Conservation (phyloP, 2,888 invertebrate genomes). For the Leptopterna dolabrata region DNA sequence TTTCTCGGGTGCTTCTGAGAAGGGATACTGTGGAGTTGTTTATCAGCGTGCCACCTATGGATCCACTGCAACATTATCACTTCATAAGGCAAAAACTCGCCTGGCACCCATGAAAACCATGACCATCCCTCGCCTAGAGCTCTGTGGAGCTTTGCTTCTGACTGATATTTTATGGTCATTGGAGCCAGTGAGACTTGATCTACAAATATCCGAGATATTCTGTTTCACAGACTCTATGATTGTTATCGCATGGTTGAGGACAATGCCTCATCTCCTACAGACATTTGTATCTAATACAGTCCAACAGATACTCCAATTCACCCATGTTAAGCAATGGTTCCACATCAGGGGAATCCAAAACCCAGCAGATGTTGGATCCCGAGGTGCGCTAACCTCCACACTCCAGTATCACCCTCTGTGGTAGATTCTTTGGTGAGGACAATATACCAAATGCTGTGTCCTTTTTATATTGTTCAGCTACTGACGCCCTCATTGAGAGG, state of each 20-base stretch:
- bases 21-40: neutral
- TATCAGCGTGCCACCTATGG: neutral
- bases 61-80: neutral
- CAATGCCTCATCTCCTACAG: neutral
- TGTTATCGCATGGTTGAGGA: neutral
- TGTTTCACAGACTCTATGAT: constrained; percentile 8
- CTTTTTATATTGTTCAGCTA: too few relatives aligned
- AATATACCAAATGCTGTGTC: too few relatives aligned
- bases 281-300: neutral
- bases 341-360: too few relatives aligned
- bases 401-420: too few relatives aligned
- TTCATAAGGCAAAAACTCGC: too few relatives aligned
- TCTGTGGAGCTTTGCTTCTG: too few relatives aligned
- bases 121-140: neutral
- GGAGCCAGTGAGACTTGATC: neutral
- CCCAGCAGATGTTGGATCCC: too few relatives aligned
- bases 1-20: neutral
- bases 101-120: constrained; percentile 58
- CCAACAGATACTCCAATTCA: neutral
- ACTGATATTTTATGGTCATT: neutral
- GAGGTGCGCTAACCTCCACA: too few relatives aligned
- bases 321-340: too few relatives aligned
- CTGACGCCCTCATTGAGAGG: too few relatives aligned
- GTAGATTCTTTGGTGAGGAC: too few relatives aligned
- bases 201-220: neutral